Percentiles rank a stretch among this genome's conserved stretches.
phyloP scores from a whole-genome alignment of 2,113 vertebrate species.

The Willisornis vidua region DNA sequence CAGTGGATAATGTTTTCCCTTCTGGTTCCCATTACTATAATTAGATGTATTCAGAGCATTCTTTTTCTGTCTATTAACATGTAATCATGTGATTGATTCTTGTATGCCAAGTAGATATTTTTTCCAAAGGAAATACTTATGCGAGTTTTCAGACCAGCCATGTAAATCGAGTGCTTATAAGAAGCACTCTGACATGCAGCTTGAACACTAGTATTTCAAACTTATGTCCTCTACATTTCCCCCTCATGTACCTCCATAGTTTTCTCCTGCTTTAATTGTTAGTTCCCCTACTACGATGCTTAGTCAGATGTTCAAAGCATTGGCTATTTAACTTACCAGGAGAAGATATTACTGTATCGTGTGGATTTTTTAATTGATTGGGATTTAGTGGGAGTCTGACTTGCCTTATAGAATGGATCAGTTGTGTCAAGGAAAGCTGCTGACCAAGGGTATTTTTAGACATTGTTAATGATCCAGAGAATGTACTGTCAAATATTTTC shows the following conservation, averaged over 20 bases:
- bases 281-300: neutral
- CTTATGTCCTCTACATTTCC: neutral
- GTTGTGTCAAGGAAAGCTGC: slow-evolving; percentile 57
- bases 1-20: slow-evolving; percentile 7
- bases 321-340: neutral
- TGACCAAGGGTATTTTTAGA: slow-evolving; percentile 50
- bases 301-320: neutral
- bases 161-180: neutral
- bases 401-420: neutral
- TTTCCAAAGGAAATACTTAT: neutral
- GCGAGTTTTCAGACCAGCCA: neutral
- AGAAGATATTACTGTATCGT: neutral
- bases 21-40: slow-evolving; percentile 10
- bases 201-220: neutral
- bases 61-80: slow-evolving; percentile 15
- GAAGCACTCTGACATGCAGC: neutral
- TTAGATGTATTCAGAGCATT: slow-evolving; percentile 25
- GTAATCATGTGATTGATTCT: slow-evolving; percentile 1
- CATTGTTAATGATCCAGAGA: slow-evolving; percentile 46
- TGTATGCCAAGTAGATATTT: neutral
- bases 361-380: slow-evolving; percentile 37
- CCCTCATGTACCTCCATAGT: neutral
- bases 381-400: slow-evolving; percentile 5
- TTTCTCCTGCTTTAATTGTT: neutral
- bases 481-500: neutral